Evolutionary conservation across 2,797 vertebrate genomes (phyloP), one percentile per base, ranked within the genome.

Genomic region (Psittacula derbiana): DNA sequence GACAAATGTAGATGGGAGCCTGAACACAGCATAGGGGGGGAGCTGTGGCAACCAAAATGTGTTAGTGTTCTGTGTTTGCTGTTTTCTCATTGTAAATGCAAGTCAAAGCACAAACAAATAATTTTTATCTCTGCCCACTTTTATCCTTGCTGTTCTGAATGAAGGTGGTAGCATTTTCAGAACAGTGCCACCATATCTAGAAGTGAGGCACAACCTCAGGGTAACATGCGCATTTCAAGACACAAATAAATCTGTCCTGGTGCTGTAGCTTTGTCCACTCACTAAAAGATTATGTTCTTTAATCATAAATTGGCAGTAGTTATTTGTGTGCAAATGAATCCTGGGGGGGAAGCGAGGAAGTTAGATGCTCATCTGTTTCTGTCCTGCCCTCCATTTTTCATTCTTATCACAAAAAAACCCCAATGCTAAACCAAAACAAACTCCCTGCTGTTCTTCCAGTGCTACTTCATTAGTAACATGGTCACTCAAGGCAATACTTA

Each of bases 221-320:
- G 33, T 13, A 21, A 41, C 1, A 2, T 12, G 6, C 0, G 0
- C 15, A 6, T 89, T 86, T 86, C 20, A 28, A 52, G 44, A 24
- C 55, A 24, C 8, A 71, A 50, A 57, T 44, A 8, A 44, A 24
- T 71, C n/a, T 49, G 4, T 41, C 20, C 18, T 89, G 18, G 6
- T 61, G 20, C 28, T 61, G 23, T n/a, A 46, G 44, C 23, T 81
- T 61, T 38, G 19, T 55, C n/a, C 7, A 1, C 17, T 79, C n/a
- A 4, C 44, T 74, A 49, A 83, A 66, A 83, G 23, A 10, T 70
- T 6, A 38, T 67, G 16, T 41, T 94, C 17, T 73, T 80, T 43
- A 73, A 62, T 71, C 27, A 58, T 41, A 55, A 74, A 36, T 50
- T 50, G 8, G 16, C 43, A 55, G 27, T 43, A 80, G 33, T 28